Conservation (phyloP, 2,797 vertebrate genomes). For the Labeo calbasu region DNA sequence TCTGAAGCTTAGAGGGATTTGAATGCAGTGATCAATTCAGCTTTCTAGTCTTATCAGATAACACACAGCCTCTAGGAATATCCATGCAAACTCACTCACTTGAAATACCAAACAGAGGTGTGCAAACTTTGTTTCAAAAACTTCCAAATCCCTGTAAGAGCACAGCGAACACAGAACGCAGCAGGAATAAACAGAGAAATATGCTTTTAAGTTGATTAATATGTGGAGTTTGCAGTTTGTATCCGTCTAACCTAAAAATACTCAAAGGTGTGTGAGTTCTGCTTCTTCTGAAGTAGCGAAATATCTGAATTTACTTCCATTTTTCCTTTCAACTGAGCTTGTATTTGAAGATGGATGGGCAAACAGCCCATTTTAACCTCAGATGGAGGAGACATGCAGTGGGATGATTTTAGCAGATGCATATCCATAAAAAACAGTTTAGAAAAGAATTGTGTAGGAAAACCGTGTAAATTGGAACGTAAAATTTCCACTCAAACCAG, state of each 20-base stretch:
- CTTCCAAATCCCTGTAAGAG: neutral
- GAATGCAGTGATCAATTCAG: conserved; percentile 73
- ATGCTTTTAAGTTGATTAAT: conserved; percentile 18
- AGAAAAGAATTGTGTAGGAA: conserved; percentile 47
- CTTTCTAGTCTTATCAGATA: conserved; percentile 74
- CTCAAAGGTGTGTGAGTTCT: conserved; percentile 51
- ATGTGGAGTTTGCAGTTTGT: conserved; percentile 53
- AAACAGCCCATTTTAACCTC: conserved; percentile 65
- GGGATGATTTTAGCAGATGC: conserved; percentile 72
- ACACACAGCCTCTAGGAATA: conserved; percentile 68
- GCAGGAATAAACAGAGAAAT: neutral
- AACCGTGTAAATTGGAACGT: conserved; percentile 32
- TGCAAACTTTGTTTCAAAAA: conserved; percentile 44
- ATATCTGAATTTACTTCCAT: conserved; percentile 62
- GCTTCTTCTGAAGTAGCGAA: conserved; percentile 20
- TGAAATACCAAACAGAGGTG: conserved; percentile 65
- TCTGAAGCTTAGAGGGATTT: conserved; percentile 73
- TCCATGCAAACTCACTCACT: conserved; percentile 44
- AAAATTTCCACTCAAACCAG: conserved; percentile 39
- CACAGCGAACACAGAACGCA: neutral
- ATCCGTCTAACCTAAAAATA: conserved; percentile 58
- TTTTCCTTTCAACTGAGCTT: conserved; percentile 57
- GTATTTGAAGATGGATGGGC: conserved; percentile 64
- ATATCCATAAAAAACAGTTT: conserved; percentile 52
- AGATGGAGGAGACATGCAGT: conserved; percentile 58